A percentile compares a stretch with the other conserved stretches of the same genome.
Evolutionary conservation across 1,140 invertebrate genomes (phyloP).

Genomic region (Hycleus phaleratus): DNA sequence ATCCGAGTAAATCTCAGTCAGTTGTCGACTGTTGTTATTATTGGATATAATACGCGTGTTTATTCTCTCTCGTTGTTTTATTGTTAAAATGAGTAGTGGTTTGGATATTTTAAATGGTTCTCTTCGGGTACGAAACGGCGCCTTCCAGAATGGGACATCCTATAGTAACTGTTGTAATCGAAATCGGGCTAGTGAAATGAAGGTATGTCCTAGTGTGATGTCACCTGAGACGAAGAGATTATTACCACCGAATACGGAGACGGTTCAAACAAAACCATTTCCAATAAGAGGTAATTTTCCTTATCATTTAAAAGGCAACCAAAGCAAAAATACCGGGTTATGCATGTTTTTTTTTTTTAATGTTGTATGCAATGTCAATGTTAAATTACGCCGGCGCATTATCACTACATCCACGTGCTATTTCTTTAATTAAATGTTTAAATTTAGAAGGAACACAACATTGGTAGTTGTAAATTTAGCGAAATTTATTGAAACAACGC

Average conservation of each 20-base stretch:
- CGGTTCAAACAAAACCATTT: constrained; percentile 78
- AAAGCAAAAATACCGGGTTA: too few relatives aligned
- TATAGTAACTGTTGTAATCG: constrained; percentile 25
- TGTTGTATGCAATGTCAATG: neutral
- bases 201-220: constrained; percentile 56
- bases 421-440: too few relatives aligned
- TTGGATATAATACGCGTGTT: too few relatives aligned
- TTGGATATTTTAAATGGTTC: constrained; percentile 35
- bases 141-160: constrained; percentile 19
- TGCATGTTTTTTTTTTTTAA: too few relatives aligned
- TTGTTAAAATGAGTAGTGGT: constrained; percentile 25
- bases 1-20: too few relatives aligned
- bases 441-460: too few relatives aligned
- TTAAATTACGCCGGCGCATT: constrained; percentile 6
- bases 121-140: constrained; percentile 36
- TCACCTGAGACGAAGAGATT: constrained; percentile 55
- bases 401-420: neutral
- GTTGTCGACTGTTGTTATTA: too few relatives aligned
- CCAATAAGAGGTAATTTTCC: constrained; percentile 59
- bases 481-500: too few relatives aligned
- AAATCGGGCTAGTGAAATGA: constrained; percentile 41
- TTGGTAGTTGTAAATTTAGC: too few relatives aligned
- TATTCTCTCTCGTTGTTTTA: too few relatives aligned
- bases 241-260: constrained; percentile 65
- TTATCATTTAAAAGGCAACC: too few relatives aligned